phyloP scores from a whole-genome alignment of 2,797 vertebrate species.

The Craterocephalus amniculus region DNA sequence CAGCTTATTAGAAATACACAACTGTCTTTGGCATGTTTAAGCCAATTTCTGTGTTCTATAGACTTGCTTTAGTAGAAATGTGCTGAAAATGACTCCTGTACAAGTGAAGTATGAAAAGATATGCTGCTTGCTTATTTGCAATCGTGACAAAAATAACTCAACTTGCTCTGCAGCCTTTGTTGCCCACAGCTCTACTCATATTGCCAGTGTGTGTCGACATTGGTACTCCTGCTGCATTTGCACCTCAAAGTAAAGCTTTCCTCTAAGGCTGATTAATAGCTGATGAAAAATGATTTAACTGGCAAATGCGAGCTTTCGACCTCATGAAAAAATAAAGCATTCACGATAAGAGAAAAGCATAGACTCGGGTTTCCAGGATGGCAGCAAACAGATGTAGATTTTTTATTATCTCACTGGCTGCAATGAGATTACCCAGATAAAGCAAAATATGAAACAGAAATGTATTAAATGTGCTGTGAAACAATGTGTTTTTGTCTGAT shows the following conservation, averaged over 20 bases:
- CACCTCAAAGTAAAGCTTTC: conserved; percentile 64
- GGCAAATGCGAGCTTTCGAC: conserved; percentile 39
- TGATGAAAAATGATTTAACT: conserved; percentile 59
- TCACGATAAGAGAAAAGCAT: conserved; percentile 32
- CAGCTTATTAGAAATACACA: conserved; percentile 38
- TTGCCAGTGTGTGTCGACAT: conserved; percentile 32
- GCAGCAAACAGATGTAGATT: conserved; percentile 29
- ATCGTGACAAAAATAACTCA: conserved; percentile 17
- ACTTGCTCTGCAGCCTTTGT: conserved; percentile 11
- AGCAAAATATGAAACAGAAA: conserved; percentile 23
- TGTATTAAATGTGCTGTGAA: not conserved
- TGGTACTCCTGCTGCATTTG: conserved; percentile 41
- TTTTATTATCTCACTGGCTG: conserved; percentile 49
- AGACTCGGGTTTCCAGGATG: conserved; percentile 44
- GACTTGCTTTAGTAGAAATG: conserved; percentile 6
- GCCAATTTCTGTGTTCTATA: conserved; percentile 40
- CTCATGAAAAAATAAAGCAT: conserved; percentile 41
- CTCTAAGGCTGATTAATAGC: conserved; percentile 62
- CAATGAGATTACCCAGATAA: conserved; percentile 45
- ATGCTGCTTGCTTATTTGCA: conserved; percentile 21
- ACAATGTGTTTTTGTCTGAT: not conserved
- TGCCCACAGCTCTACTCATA: conserved; percentile 29
- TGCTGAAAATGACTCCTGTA: conserved; percentile 29
- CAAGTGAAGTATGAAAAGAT: conserved; percentile 11
- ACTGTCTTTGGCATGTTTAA: conserved; percentile 26